Evolutionary conservation across 2,797 vertebrate genomes (phyloP), one percentile per base, ranked within the genome.

Genomic region (Neoniphon sammara): DNA sequence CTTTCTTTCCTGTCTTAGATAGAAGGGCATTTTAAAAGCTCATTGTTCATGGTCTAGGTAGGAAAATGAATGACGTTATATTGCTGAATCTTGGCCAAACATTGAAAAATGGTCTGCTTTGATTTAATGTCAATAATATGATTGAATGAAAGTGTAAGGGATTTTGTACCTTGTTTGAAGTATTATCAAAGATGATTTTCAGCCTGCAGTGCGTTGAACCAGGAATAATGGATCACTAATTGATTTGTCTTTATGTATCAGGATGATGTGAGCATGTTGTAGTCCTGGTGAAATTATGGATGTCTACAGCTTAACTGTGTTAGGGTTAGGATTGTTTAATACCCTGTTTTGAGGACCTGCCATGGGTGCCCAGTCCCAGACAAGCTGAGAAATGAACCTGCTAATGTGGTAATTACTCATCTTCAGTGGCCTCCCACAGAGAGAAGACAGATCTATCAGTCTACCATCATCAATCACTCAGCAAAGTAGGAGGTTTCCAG

Each of bases 381-480:
- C 73, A 72, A 52, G 52, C 66, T 77, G 67, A 78, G n/a, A 73
- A 74, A 54, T 63, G 42, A 72, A 54, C 66, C 56, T 27, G 53
- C 55, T 69, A 79, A 70, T 82, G 54, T 81, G 21, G 15, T 55
- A 25, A 64, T 83, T 65, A 73, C 66, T 79, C 65, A 61, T 74
- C 53, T 44, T 71, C 56, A 66, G 14, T 60, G 54, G 36, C 55
- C 46, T 66, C 49, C 44, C 62, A 50, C 66, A 54, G 52, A 58
- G 70, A 84, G 39, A 31, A 59, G 46, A 64, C 30, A 39, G 52
- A 60, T 80, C 34, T 44, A 69, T 62, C 64, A 47, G 27, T 61
- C 54, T 3, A 34, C 36, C 53, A 11, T 69, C 62, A 75, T 61
- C 36, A 25, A 25, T 69, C 68, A 36, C 63, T 61, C 21, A 9